Percentiles rank a stretch among this genome's conserved stretches.
Conservation (phyloP, 2,797 vertebrate species). For the Dromococcyx pavoninus region DNA sequence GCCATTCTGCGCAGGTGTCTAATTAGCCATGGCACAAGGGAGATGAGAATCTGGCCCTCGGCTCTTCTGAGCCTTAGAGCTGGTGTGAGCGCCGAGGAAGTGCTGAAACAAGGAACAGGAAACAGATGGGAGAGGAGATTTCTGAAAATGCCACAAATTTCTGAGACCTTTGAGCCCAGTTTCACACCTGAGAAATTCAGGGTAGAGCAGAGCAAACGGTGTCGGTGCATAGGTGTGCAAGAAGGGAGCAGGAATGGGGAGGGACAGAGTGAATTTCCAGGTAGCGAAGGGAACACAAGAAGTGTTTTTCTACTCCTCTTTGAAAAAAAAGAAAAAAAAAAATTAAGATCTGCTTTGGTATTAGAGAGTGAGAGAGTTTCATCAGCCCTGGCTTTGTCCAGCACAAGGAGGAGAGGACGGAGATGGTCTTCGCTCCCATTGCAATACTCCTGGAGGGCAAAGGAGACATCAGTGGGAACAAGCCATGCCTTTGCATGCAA, state of each 20-base stretch:
- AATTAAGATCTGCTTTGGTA: not conserved
- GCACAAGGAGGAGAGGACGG: not conserved
- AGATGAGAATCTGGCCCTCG: not conserved
- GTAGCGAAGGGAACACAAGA: not conserved
- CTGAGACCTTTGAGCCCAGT: not conserved
- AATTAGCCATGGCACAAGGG: not conserved
- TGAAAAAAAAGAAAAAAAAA: not conserved
- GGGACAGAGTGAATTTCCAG: not conserved
- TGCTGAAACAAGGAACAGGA: slow-evolving; percentile 74
- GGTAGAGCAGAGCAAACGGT: not conserved
- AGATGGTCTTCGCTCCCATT: fast-evolving
- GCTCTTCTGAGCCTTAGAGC: not conserved
- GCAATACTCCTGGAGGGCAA: not conserved
- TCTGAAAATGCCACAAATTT: slow-evolving; percentile 40
- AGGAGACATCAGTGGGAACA: fast-evolving
- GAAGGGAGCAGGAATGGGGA: not conserved
- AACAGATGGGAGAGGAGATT: slow-evolving; percentile 75
- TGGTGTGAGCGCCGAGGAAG: slow-evolving; percentile 16
- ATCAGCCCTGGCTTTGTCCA: fast-evolving
- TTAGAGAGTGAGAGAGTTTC: not conserved
- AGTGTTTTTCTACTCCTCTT: not conserved
- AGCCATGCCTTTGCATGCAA: not conserved
- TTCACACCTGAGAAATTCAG: slow-evolving; percentile 18
- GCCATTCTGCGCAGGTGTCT: not conserved
- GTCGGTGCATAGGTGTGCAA: not conserved